Percentiles rank a stretch among this genome's conserved stretches.
These are phyloP conservation scores for Dexiosoma caninum DNA, from an alignment of 2,888 invertebrate species.

Conservation along the genomic window DNA sequence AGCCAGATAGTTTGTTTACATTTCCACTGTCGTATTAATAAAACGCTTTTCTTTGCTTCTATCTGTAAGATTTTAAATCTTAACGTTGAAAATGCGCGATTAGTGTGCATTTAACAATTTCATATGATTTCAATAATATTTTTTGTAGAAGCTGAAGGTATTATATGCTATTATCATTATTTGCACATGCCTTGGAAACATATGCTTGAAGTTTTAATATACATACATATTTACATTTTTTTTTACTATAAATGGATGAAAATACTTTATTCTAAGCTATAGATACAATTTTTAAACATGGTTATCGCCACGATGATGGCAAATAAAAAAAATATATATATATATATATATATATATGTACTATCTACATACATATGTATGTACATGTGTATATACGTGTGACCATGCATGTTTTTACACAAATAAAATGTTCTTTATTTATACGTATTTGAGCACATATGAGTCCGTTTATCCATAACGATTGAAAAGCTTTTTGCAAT, in stretches of 20 bases:
- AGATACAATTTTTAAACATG: slow-evolving; percentile 16
- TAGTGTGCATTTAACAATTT: no score
- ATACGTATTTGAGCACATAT: neutral
- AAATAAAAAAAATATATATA: slow-evolving; percentile 39
- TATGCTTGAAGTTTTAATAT: slow-evolving; percentile 14
- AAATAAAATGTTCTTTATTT: no score
- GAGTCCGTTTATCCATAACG: slow-evolving; percentile 36
- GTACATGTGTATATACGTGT: neutral
- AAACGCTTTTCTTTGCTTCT: no score
- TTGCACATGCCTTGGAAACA: slow-evolving; percentile 41
- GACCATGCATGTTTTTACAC: no score
- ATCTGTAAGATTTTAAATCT: neutral
- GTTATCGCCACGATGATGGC: neutral
- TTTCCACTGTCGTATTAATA: no score
- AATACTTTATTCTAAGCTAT: slow-evolving; percentile 49
- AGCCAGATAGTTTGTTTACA: no score
- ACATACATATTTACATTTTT: slow-evolving; percentile 2
- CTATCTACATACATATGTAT: no score
- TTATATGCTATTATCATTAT: neutral
- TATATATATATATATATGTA: neutral
- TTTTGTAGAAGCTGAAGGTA: neutral
- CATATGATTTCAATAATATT: neutral
- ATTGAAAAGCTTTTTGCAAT: slow-evolving; percentile 51
- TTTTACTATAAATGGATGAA: slow-evolving; percentile 52
- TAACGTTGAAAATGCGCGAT: neutral